Conservation (phyloP, 2,888 invertebrate genomes). For the Melolontha melolontha region DNA sequence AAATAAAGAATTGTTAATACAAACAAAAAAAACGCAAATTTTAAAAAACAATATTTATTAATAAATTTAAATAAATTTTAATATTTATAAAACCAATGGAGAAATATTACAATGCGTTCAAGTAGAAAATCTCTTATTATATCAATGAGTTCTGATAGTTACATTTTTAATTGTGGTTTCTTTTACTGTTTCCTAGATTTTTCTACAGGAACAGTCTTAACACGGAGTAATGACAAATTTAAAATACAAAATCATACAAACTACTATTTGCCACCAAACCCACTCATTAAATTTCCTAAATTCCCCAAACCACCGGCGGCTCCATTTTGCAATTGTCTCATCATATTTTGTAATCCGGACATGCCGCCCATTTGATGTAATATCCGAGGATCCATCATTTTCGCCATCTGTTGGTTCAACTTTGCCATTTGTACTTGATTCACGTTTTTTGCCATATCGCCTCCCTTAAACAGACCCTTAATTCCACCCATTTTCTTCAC, state of each 20-base stretch:
- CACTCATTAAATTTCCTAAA: conserved; percentile 71
- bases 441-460: conserved; percentile 98
- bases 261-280: conserved; percentile 67
- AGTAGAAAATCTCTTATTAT: too few relatives aligned
- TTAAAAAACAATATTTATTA: too few relatives aligned
- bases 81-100: too few relatives aligned
- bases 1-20: too few relatives aligned
- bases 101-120: too few relatives aligned
- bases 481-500: conserved; percentile 99
- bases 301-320: conserved; percentile 69
- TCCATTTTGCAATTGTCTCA: conserved; percentile 88
- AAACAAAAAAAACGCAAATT: too few relatives aligned
- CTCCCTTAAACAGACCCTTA: conserved; percentile 98
- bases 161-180: too few relatives aligned
- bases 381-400: conserved; percentile 99
- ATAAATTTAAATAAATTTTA: too few relatives aligned
- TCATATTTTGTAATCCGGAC: conserved; percentile 96
- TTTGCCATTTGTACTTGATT: conserved; percentile 99
- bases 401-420: conserved; percentile 99
- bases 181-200: too few relatives aligned
- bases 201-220: too few relatives aligned
- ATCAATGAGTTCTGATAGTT: too few relatives aligned
- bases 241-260: not conserved
- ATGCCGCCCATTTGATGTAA: conserved; percentile 98
- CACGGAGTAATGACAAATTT: too few relatives aligned